phyloP scores from a whole-genome alignment of 2,888 invertebrate genomes.

The Campopleginae sp. region DNA sequence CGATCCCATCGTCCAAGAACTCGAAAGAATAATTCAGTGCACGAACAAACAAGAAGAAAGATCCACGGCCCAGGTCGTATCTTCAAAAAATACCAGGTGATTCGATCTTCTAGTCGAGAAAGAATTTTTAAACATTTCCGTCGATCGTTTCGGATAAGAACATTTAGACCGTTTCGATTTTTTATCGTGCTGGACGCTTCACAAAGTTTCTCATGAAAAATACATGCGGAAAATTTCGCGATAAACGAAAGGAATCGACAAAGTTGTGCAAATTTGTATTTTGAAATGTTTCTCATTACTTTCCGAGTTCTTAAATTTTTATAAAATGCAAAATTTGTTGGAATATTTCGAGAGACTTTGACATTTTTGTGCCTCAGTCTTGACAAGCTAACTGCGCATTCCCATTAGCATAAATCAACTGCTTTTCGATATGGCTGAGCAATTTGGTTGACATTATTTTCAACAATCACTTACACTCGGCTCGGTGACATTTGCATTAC shows the following conservation, averaged over 20 bases:
- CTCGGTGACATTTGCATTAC: not conserved
- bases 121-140: not conserved
- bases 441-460: not conserved
- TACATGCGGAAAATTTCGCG: no score
- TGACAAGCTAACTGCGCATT: no score
- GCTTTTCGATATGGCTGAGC: not conserved
- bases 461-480: not conserved
- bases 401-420: no score
- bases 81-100: slow-evolving; percentile 52
- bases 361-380: not conserved
- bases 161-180: not conserved
- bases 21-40: slow-evolving; percentile 71
- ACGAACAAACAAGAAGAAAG: slow-evolving; percentile 54
- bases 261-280: no score
- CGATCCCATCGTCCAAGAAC: slow-evolving; percentile 72
- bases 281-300: not conserved
- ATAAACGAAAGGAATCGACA: no score
- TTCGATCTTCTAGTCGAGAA: not conserved
- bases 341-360: not conserved
- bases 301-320: not conserved
- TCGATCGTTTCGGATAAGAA: not conserved
- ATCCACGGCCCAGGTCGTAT: slow-evolving; percentile 3
- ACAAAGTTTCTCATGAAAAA: no score
- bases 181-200: not conserved
- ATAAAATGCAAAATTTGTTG: not conserved